These are phyloP conservation scores for Brachycybe producta DNA, from an alignment of 2,888 invertebrate genomes.

Conservation along the genomic window DNA sequence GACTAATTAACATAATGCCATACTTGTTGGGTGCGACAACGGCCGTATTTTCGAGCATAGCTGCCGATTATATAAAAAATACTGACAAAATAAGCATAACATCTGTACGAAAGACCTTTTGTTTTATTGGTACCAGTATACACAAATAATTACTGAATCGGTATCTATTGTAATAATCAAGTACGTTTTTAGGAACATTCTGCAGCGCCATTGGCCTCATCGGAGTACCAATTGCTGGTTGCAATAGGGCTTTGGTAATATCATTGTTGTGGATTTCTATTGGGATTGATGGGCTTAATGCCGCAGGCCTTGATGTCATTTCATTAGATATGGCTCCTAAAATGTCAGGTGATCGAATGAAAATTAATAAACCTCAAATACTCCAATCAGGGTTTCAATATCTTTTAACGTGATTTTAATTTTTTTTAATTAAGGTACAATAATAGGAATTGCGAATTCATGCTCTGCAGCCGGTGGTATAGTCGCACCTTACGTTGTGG, in stretches of 20 bases:
- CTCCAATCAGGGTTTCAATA: too few species aligned
- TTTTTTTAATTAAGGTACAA: neutral
- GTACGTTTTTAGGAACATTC: neutral
- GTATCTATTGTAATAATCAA: neutral
- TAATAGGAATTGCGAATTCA: conserved; percentile 2
- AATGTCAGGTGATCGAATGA: conserved; percentile 3
- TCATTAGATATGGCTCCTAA: conserved; percentile 8
- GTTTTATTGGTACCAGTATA: neutral
- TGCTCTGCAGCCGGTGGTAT: conserved; percentile 8
- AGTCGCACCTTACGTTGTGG: conserved; percentile 8
- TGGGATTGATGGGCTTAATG: neutral
- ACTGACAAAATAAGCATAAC: neutral
- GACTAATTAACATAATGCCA: conserved; percentile 1
- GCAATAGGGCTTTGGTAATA: conserved; percentile 1
- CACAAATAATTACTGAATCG: neutral
- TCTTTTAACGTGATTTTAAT: too few species aligned
- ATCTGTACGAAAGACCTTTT: neutral
- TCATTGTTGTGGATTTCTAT: neutral
- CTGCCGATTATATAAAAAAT: neutral
- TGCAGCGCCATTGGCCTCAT: neutral
- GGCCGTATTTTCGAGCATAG: neutral
- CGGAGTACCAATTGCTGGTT: conserved; percentile 7
- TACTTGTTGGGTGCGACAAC: neutral
- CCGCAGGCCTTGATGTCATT: neutral
- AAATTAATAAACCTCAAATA: too few species aligned